Evolutionary conservation across 2,797 vertebrate species (phyloP), one percentile per base, ranked within the genome.

Genomic region (Caiman crocodilus): DNA sequence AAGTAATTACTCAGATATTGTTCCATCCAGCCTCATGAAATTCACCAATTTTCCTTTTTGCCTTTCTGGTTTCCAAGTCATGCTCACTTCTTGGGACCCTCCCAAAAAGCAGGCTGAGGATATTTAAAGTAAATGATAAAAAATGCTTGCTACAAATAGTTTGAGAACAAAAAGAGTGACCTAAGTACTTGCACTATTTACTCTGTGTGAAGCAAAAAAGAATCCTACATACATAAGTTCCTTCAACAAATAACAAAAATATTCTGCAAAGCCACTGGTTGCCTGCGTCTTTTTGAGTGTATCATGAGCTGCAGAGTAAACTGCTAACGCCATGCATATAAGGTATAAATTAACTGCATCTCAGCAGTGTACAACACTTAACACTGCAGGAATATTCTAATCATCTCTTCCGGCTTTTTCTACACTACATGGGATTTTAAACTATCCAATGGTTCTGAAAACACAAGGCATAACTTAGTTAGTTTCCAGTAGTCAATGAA

Each of bases 161-260:
- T 35, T 71, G 14, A 23, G 14, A 82, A 84, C 21, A 76, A 61
- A n/a, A 84, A 92, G 4, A 16, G 8, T 2, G 55, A 81, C 12
- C 3, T 35, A 35, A 14, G 60, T 20, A 21, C 28, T 32, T 0
- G 0, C 26, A 25, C 28, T 78, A 79, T 84, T 76, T 21, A 69
- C 32, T 59, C 74, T 30, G 26, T 64, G 11, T 2, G 8, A 69
- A 56, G 75, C 75, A 88, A 88, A 79, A 78, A 61, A 0, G 3
- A 30, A 5, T 28, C 25, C 17, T 14, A 64, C 88, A 94, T n/a
- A 4, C 13, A 58, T 20, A 78, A 78, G 16, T 79, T 56, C 18
- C 76, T 42, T 30, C 63, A 82, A 8, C n/a, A 42, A 57, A 32
- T 63, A 25, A 15, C 16, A 85, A 90, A 93, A 91, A 83, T 30